A percentile compares a stretch with the other conserved stretches of the same genome.
phyloP scores from a whole-genome alignment of 2,113 vertebrate genomes.

The Jaculus jaculus region DNA sequence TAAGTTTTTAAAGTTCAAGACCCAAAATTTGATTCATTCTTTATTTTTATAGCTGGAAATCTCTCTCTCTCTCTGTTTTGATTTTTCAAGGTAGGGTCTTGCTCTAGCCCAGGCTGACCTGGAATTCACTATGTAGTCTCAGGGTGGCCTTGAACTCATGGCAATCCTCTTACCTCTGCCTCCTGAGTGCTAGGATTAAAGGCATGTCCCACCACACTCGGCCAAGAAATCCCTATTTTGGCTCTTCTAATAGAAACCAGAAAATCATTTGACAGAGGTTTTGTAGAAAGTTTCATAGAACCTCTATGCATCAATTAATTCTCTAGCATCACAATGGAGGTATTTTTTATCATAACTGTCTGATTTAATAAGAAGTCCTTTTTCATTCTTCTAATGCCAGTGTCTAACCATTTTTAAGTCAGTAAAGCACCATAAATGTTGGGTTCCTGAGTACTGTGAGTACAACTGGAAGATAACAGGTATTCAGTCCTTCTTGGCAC shows the following conservation, averaged over 20 bases:
- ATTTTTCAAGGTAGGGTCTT: too few relatives aligned
- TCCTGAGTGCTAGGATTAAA: too few relatives aligned
- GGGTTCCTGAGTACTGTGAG: not conserved
- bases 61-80: not conserved
- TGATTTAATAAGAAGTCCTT: not conserved
- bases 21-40: not conserved
- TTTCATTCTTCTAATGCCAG: not conserved
- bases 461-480: not conserved
- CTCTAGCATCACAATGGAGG: too few relatives aligned
- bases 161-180: too few relatives aligned
- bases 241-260: not conserved
- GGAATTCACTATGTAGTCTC: too few relatives aligned
- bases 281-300: not conserved
- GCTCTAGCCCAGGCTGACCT: too few relatives aligned
- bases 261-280: not conserved
- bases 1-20: not conserved
- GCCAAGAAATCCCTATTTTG: not conserved
- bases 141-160: too few relatives aligned
- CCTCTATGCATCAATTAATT: too few relatives aligned
- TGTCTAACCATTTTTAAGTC: not conserved
- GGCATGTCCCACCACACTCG: too few relatives aligned
- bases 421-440: not conserved
- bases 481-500: not conserved
- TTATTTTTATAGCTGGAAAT: not conserved
- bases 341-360: too few relatives aligned